These are phyloP conservation scores for Crepidodera aurea DNA, from an alignment of 2,888 invertebrate species.

Conservation along the genomic window DNA sequence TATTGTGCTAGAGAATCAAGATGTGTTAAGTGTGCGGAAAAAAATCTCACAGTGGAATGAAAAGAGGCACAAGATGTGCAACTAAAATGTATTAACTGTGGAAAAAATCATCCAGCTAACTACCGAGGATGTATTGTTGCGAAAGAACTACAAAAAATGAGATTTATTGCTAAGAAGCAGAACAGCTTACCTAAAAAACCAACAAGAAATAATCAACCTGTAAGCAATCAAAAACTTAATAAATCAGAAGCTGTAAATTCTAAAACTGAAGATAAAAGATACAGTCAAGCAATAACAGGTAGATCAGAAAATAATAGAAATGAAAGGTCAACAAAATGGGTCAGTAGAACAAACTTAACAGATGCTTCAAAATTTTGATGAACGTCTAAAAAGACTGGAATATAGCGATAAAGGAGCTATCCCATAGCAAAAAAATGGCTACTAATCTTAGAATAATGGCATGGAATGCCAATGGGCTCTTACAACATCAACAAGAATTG, in stretches of 20 bases:
- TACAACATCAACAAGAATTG: background rate
- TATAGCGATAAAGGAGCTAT: background rate
- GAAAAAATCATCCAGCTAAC: background rate
- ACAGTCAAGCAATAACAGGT: background rate
- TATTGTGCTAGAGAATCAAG: too few species aligned
- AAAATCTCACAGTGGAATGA: background rate
- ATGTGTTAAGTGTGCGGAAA: slow-evolving; percentile 5
- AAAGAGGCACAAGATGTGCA: background rate
- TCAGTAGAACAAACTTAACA: background rate
- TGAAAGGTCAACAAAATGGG: background rate
- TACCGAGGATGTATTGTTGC: background rate
- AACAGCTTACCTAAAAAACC: background rate
- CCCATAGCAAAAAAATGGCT: background rate
- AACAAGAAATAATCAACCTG: background rate
- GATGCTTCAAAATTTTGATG: background rate
- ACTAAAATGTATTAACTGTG: background rate
- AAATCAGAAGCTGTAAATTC: background rate
- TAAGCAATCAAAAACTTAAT: background rate
- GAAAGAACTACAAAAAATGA: background rate
- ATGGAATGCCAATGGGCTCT: background rate
- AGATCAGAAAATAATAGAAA: background rate
- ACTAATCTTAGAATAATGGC: background rate
- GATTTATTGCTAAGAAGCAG: background rate
- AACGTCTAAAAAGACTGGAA: background rate
- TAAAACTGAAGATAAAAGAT: background rate